Conservation (phyloP, 1,140 invertebrate species). For the Aphidius ervi region DNA sequence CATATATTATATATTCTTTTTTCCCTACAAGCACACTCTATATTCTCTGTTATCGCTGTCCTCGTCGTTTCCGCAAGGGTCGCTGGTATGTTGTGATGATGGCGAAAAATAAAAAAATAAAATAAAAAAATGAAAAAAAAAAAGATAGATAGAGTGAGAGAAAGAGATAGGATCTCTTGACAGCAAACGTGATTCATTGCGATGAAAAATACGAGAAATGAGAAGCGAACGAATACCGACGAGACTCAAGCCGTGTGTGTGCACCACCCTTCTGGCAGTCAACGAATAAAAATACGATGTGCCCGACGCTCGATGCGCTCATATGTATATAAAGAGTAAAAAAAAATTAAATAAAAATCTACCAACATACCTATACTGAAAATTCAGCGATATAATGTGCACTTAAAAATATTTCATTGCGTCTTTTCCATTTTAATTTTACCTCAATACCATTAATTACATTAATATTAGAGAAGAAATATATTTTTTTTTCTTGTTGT, state of each 20-base stretch:
- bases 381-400: too few relatives aligned
- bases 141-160: too few relatives aligned
- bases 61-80: not conserved
- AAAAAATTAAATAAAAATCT: not conserved
- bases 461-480: too few relatives aligned
- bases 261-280: not conserved
- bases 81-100: too few relatives aligned
- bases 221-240: constrained; percentile 36
- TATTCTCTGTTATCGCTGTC: not conserved
- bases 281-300: constrained; percentile 10
- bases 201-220: constrained; percentile 52
- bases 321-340: constrained; percentile 1
- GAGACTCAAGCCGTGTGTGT: not conserved
- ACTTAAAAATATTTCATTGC: too few relatives aligned
- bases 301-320: not conserved
- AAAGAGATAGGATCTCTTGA: not conserved
- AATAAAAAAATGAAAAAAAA: too few relatives aligned
- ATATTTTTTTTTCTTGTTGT: too few relatives aligned
- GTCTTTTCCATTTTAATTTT: too few relatives aligned
- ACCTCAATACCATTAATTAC: too few relatives aligned
- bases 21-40: too few relatives aligned
- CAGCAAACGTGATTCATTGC: constrained; percentile 45
- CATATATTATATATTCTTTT: not conserved
- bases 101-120: too few relatives aligned
- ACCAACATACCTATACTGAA: not conserved